phyloP scores from a whole-genome alignment of 2,797 vertebrate genomes.

The Argya squamiceps region DNA sequence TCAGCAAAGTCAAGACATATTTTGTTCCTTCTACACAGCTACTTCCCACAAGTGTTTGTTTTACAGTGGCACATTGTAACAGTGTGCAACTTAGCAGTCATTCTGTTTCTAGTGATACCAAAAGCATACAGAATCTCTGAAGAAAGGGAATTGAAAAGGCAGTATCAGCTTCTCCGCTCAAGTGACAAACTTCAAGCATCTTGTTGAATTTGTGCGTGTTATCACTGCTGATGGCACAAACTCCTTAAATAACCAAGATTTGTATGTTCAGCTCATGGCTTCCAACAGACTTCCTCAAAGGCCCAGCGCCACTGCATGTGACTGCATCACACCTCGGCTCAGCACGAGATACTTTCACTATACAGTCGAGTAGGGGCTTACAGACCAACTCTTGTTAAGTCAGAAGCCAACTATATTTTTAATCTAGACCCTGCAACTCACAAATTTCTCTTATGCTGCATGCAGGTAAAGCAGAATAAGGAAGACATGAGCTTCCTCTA shows the following conservation, averaged over 20 bases:
- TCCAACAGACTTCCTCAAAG: background rate
- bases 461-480: background rate
- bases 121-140: background rate
- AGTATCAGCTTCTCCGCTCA: background rate
- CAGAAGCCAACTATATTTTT: background rate
- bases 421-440: background rate
- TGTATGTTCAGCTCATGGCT: background rate
- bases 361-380: background rate
- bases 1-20: background rate
- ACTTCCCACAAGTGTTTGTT: background rate
- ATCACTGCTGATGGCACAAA: background rate
- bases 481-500: background rate
- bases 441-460: background rate
- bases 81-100: background rate
- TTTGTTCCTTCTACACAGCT: background rate
- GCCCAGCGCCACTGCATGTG: rapidly evolving
- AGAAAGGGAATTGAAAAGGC: background rate
- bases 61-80: background rate
- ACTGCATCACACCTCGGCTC: background rate
- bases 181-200: background rate
- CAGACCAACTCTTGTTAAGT: background rate
- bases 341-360: background rate
- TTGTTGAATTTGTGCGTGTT: background rate
- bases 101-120: background rate
- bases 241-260: background rate